phyloP scores from a whole-genome alignment of 2,888 invertebrate genomes.

The Atethmia centrago region DNA sequence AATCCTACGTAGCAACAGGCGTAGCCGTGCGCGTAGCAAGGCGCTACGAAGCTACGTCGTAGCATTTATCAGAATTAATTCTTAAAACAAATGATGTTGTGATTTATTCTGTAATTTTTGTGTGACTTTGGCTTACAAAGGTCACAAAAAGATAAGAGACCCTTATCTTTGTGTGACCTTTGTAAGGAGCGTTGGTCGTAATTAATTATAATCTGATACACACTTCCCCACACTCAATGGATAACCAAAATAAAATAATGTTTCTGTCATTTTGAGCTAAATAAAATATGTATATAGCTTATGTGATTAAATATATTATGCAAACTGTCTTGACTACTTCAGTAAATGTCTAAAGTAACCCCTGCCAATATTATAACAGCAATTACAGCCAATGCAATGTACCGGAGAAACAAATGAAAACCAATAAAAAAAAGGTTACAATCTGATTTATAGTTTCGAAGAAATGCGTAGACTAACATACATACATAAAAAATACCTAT shows the following conservation, averaged over 20 bases:
- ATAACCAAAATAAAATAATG: slow-evolving; percentile 7
- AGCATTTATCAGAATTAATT: slow-evolving; percentile 31
- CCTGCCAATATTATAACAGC: not conserved
- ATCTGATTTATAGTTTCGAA: too few species aligned
- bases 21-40: slow-evolving; percentile 58
- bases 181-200: slow-evolving; percentile 1
- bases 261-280: not conserved
- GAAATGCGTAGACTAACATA: too few species aligned
- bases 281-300: not conserved
- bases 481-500: too few species aligned
- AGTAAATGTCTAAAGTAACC: not conserved
- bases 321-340: not conserved
- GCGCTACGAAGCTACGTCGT: slow-evolving; percentile 64
- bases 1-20: slow-evolving; percentile 54
- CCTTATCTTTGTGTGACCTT: slow-evolving; percentile 13
- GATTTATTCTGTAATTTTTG: slow-evolving; percentile 11
- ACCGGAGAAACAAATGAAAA: too few species aligned
- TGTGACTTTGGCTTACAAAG: not conserved
- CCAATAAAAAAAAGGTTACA: too few species aligned
- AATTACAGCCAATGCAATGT: not conserved
- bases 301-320: not conserved
- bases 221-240: not conserved
- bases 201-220: slow-evolving; percentile 17
- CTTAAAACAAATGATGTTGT: not conserved
- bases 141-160: too few species aligned